Percentiles rank a stretch among this genome's conserved stretches.
phyloP scores from a whole-genome alignment of 2,113 vertebrate genomes.

The Corydoras maculifer region DNA sequence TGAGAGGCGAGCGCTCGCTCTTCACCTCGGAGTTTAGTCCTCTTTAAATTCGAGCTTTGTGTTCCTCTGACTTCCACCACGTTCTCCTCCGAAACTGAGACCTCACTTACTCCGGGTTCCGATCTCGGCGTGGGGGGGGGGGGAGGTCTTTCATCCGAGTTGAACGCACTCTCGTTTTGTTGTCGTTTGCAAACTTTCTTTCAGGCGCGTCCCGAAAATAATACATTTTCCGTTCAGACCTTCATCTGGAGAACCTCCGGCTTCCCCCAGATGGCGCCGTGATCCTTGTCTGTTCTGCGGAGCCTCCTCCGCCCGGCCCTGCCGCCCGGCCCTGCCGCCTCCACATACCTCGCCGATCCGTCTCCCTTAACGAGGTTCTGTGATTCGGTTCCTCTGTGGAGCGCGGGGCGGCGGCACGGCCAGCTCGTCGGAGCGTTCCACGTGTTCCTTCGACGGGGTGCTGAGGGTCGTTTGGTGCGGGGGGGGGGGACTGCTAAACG shows the following conservation, averaged over 20 bases:
- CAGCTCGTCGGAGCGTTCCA: slow-evolving; percentile 67
- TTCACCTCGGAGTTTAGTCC: slow-evolving; percentile 60
- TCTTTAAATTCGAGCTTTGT: slow-evolving; percentile 18
- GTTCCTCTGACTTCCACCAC: background rate
- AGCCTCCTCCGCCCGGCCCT: slow-evolving; percentile 46
- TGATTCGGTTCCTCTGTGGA: slow-evolving; percentile 74
- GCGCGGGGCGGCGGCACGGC: slow-evolving; percentile 65
- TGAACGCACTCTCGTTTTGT: background rate
- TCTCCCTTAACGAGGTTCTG: slow-evolving; percentile 74
- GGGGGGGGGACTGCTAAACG: slow-evolving; percentile 67
- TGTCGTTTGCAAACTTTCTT: too few relatives aligned
- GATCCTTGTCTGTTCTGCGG: slow-evolving; percentile 19
- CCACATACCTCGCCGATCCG: slow-evolving; percentile 58
- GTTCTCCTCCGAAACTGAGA: too few relatives aligned
- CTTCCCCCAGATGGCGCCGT: slow-evolving; percentile 25
- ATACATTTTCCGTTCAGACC: background rate
- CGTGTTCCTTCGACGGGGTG: slow-evolving; percentile 71
- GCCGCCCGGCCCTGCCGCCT: too few relatives aligned
- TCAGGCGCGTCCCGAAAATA: too few relatives aligned
- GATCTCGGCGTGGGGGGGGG: too few relatives aligned
- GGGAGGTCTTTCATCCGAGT: too few relatives aligned
- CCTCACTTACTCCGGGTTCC: too few relatives aligned
- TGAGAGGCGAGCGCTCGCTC: slow-evolving; percentile 64
- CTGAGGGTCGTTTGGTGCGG: slow-evolving; percentile 71
- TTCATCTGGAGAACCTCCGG: background rate